Evolutionary conservation across 2,113 vertebrate genomes (phyloP).

Genomic region (Chaenogobius annularis): DNA sequence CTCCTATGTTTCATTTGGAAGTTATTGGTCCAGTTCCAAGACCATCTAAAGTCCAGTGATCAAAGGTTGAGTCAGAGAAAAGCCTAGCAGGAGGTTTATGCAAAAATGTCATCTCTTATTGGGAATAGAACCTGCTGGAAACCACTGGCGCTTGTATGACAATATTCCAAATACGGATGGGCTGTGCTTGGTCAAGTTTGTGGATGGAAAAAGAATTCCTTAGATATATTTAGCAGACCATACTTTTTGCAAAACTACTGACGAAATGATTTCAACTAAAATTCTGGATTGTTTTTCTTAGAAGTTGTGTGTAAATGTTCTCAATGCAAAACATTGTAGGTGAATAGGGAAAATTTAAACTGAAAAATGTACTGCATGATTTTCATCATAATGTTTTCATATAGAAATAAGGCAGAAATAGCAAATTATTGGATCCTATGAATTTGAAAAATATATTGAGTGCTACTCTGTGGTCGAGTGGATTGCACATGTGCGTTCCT

Average conservation of each 20-base stretch:
- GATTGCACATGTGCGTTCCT: too few species aligned
- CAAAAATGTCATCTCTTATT: conserved; percentile 73
- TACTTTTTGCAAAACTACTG: not conserved
- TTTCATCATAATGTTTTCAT: too few species aligned
- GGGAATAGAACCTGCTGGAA: conserved; percentile 58
- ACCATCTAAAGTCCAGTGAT: conserved; percentile 76
- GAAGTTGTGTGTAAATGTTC: too few species aligned
- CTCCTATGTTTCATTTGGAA: conserved; percentile 79
- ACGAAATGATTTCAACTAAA: not conserved
- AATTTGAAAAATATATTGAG: too few species aligned
- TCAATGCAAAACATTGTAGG: too few species aligned
- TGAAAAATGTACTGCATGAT: too few species aligned
- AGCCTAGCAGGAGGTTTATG: conserved; percentile 73
- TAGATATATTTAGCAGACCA: conserved; percentile 1
- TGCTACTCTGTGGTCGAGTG: too few species aligned
- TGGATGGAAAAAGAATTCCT: conserved; percentile 7
- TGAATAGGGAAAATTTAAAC: too few species aligned
- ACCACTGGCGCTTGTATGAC: conserved; percentile 61
- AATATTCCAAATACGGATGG: conserved; percentile 58
- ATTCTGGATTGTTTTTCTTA: too few species aligned
- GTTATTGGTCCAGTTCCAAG: conserved; percentile 79
- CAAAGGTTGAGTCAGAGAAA: conserved; percentile 77
- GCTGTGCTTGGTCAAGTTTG: conserved; percentile 68
- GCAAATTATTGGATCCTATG: too few species aligned
- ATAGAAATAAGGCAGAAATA: too few species aligned